Conservation (phyloP, 2,888 invertebrate species). For the Pristionchus japonicus region DNA sequence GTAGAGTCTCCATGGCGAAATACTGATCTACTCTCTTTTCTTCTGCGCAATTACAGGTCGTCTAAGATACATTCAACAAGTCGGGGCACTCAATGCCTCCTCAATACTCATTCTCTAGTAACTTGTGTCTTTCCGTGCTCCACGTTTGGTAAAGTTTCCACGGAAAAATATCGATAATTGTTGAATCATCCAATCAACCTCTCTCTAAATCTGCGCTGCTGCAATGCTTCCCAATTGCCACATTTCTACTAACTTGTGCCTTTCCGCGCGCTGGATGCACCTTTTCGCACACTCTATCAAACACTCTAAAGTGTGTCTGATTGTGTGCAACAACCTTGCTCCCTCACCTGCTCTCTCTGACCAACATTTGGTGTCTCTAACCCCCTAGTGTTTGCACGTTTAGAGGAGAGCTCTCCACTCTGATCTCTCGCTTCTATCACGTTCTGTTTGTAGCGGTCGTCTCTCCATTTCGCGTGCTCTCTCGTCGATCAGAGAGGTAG, state of each 20-base stretch:
- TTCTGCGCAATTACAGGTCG: neutral
- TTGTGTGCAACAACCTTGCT: neutral
- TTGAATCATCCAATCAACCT: neutral
- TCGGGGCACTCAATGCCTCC: neutral
- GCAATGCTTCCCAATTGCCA: neutral
- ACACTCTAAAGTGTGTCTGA: neutral
- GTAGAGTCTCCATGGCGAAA: too few relatives aligned
- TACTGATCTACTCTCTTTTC: neutral
- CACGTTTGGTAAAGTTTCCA: neutral
- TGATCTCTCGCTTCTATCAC: neutral
- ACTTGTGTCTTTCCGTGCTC: neutral
- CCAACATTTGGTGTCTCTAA: neutral
- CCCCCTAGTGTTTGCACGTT: neutral
- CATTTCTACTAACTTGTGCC: neutral
- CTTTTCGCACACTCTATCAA: neutral
- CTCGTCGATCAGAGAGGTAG: neutral
- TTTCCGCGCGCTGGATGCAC: neutral
- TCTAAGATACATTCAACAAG: too few relatives aligned
- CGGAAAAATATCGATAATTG: neutral
- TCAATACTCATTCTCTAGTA: neutral
- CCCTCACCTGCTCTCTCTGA: neutral
- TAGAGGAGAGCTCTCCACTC: neutral
- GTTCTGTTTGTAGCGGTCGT: neutral
- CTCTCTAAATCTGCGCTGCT: neutral
- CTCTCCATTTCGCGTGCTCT: neutral